A percentile compares a stretch with the other conserved stretches of the same genome.
phyloP scores from a whole-genome alignment of 1,140 invertebrate genomes.

The Bombus turneri region DNA sequence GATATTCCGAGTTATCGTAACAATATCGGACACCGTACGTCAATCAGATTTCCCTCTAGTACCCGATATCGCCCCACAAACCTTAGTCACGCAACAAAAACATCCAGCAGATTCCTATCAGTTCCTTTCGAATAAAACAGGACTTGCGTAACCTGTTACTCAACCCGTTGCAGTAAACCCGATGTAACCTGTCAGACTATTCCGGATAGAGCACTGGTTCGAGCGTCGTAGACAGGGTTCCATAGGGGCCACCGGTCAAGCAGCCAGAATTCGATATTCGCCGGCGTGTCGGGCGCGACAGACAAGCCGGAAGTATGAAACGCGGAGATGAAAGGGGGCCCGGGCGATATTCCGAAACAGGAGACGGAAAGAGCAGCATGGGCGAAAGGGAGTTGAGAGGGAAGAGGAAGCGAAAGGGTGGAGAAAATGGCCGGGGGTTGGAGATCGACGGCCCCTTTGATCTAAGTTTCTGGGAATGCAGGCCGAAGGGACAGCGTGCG shows the following conservation, averaged over 20 bases:
- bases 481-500: conserved; percentile 69
- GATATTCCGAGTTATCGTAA: neutral
- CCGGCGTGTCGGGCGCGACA: neutral
- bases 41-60: neutral
- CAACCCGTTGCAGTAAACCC: neutral
- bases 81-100: conserved; percentile 18
- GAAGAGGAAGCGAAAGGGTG: conserved; percentile 16
- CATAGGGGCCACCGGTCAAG: conserved; percentile 24
- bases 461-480: conserved; percentile 76
- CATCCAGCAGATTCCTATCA: neutral
- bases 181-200: neutral
- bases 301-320: conserved; percentile 40
- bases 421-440: conserved; percentile 32
- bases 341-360: conserved; percentile 37
- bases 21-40: neutral
- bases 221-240: neutral
- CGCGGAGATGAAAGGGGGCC: conserved; percentile 40
- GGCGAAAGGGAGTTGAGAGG: neutral
- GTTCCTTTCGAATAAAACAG: neutral
- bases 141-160: conserved; percentile 32
- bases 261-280: conserved; percentile 50
- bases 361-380: conserved; percentile 44
- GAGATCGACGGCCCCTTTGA: conserved; percentile 67
- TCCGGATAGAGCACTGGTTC: neutral
- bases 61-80: neutral